Evolutionary conservation across 2,888 invertebrate genomes (phyloP), one percentile per base, ranked within the genome.

Genomic region (Rotaria sp.): DNA sequence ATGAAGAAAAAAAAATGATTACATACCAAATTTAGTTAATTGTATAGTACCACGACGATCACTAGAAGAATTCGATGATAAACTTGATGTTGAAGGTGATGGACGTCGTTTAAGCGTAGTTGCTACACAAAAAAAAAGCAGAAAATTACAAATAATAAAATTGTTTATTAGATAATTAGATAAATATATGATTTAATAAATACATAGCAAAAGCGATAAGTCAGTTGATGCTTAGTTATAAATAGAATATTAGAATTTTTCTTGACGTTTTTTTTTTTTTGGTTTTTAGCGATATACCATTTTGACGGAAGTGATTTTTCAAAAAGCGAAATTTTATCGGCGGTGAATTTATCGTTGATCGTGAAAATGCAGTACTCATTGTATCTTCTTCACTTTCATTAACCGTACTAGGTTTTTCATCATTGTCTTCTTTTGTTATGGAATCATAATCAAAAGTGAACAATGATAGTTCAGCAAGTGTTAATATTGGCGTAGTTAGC

Each of bases 11-110:
- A 18, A 10, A 30, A 30, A 7, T 10, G 2, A 15, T 80, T 13
- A 80, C 80, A n/a, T 80, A 80, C 80, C 80, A n/a, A 80, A 80
- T 80, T 80, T 80, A 13, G 80, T 41, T n/a, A 80, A 80, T 80
- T 80, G 80, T 35, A 67, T 21, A 18, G 67, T 35, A 15, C 80
- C 80, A 45, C 80, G 80, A n/a, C 80, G 80, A 45, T 80, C 80
- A 80, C 45, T 26, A 13, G 80, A 80, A 13, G 80, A 80, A 45
- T 80, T 80, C 5, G 45, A 45, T 26, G 80, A 80, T 80, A 80
- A 26, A 80, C 80, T 80, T 11, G 45, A 45, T 11, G 80, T 45
- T n/a, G 80, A 80, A 26, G 80, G 80, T n/a, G 80, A 80, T 80
- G 80, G 80, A 80, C 80, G 80, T 8, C 80, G 80, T 45, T 80